These are phyloP conservation scores for Drosophila ezoana DNA, from an alignment of 2,888 invertebrate species.

Conservation along the genomic window DNA sequence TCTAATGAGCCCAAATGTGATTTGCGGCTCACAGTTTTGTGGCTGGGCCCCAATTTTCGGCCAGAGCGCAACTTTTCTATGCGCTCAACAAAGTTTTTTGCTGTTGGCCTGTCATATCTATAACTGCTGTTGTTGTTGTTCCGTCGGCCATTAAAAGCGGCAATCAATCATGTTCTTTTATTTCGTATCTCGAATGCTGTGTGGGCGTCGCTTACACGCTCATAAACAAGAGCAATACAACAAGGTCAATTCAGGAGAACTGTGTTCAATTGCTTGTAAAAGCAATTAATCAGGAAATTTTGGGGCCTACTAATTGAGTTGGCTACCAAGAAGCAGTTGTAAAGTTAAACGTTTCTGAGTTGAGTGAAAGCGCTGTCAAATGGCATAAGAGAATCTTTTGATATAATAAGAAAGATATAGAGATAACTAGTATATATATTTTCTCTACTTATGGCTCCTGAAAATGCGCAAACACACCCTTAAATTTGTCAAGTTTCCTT, in stretches of 20 bases:
- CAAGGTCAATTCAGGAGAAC: conserved; percentile 31
- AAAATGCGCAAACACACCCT: background rate
- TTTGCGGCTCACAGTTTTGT: conserved; percentile 35
- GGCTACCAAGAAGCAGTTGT: background rate
- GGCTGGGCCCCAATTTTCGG: conserved; percentile 7
- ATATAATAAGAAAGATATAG: background rate
- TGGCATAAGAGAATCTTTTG: background rate
- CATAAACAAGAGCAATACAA: conserved; percentile 42
- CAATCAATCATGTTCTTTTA: conserved; percentile 57
- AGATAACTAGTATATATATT: background rate
- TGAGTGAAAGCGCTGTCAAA: background rate
- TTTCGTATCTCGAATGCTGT: background rate
- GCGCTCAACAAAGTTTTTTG: conserved; percentile 6
- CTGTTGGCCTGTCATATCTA: conserved; percentile 2
- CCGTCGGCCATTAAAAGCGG: conserved; percentile 43
- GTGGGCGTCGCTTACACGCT: conserved; percentile 40
- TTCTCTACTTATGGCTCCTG: background rate
- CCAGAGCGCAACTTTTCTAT: conserved; percentile 10
- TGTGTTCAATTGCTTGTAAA: conserved; percentile 39
- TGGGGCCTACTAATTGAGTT: conserved; percentile 26
- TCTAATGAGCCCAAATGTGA: conserved; percentile 46
- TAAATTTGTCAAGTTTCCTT: background rate
- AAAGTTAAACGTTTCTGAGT: background rate
- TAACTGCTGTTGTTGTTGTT: conserved; percentile 6
- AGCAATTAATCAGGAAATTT: conserved; percentile 54